Percentiles rank a stretch among this genome's conserved stretches.
phyloP scores from a whole-genome alignment of 2,113 vertebrate species.

The Prunella fulvescens region DNA sequence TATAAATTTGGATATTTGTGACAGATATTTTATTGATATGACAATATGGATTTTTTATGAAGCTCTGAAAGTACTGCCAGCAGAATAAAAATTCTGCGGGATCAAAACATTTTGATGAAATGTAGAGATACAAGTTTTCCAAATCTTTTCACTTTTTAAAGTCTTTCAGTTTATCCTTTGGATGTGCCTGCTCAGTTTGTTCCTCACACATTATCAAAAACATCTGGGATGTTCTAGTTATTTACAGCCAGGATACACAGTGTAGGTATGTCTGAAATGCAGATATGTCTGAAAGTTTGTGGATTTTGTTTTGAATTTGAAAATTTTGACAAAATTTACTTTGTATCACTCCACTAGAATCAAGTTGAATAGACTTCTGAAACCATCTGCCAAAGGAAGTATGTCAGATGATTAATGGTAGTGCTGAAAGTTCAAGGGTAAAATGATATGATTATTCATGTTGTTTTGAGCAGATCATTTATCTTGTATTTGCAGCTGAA shows the following conservation, averaged over 20 bases:
- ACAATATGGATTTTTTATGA: not conserved
- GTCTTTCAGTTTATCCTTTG: not conserved
- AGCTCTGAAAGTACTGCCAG: not conserved
- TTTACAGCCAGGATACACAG: not conserved
- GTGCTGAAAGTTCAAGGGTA: not conserved
- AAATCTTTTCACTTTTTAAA: not conserved
- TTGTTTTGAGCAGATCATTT: not conserved
- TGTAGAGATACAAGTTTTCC: not conserved
- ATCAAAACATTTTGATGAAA: not conserved
- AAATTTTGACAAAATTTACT: not conserved
- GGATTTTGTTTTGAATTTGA: not conserved
- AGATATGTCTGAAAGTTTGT: not conserved
- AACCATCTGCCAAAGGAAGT: not conserved
- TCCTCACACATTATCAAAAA: not conserved
- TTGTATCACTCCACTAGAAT: not conserved
- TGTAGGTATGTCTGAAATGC: not conserved
- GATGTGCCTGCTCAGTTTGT: not conserved
- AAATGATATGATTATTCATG: not conserved
- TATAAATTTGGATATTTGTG: not conserved
- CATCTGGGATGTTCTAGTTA: not conserved
- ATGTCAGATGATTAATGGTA: not conserved
- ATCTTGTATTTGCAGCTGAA: not conserved
- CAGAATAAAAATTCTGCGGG: not conserved
- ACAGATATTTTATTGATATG: not conserved
- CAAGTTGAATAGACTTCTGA: not conserved